Conservation (phyloP, 2,888 invertebrate species). For the Thalpophila matura region DNA sequence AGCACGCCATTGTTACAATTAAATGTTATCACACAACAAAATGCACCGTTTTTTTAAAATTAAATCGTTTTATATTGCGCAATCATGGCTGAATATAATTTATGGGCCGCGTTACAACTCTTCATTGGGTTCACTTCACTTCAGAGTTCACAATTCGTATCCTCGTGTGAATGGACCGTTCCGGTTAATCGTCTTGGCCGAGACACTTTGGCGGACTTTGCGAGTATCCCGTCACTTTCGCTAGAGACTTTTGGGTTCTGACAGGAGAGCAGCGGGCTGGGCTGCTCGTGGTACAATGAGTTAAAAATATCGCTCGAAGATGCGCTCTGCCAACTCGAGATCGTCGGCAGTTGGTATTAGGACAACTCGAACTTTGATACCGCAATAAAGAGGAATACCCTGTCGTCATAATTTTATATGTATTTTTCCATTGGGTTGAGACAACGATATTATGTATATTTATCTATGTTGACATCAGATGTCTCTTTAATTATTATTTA, state of each 20-base stretch:
- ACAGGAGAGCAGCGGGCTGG: conserved; percentile 85
- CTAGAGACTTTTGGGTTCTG: conserved; percentile 79
- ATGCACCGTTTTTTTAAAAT: conserved; percentile 73
- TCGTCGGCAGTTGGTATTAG: conserved; percentile 80
- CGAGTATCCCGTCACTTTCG: conserved; percentile 84
- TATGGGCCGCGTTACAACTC: conserved; percentile 52
- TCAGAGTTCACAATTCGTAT: conserved; percentile 57
- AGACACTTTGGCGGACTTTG: conserved; percentile 69
- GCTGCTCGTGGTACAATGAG: conserved; percentile 88
- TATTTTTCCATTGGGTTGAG: conserved; percentile 53
- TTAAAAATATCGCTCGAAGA: conserved; percentile 90
- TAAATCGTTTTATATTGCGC: conserved; percentile 79
- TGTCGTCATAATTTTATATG: conserved; percentile 59
- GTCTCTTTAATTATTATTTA: conserved; percentile 23
- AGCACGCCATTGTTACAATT: conserved; percentile 90
- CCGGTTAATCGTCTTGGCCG: conserved; percentile 61
- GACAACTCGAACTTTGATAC: conserved; percentile 87
- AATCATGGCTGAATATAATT: conserved; percentile 70
- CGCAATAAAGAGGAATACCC: conserved; percentile 68
- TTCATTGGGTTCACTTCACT: conserved; percentile 64
- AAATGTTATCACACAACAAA: conserved; percentile 75
- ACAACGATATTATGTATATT: conserved; percentile 34
- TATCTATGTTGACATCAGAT: conserved; percentile 18
- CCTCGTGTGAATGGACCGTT: conserved; percentile 56
- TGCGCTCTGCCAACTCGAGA: conserved; percentile 88